Evolutionary conservation across 2,113 vertebrate species (phyloP), one percentile per base, ranked within the genome.

Genomic region (Salvator merianae): DNA sequence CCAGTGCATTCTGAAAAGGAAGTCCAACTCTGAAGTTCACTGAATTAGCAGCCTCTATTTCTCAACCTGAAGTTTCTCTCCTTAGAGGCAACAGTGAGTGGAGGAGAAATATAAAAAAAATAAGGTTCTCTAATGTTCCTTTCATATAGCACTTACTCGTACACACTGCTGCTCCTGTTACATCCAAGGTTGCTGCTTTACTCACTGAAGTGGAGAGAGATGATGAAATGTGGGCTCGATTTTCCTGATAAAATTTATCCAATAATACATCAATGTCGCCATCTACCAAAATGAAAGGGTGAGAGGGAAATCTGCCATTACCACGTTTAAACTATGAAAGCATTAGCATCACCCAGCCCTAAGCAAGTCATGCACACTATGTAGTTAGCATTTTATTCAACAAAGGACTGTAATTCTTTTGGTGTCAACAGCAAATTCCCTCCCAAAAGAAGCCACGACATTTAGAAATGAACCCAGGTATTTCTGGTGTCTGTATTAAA

Each of bases 231-330:
- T 94, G 95, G 5, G 91, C 95, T 93, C 93, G 96, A 77, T 93
- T 96, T 91, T 98, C 97, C 84, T 96, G 93, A 82, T 94, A 95
- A 90, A 95, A 96, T 89, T 96, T 96, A 85, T 99, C 97, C 93
- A 99, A 95, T 88, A 99, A 93, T 90, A 95, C 88, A 87, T 99
- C 98, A 87, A 99, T 94, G 89, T 98, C 97, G 55, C 97, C 97
- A 69, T 99, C 98, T 99, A 91, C 81, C 32, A 91, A 81, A 93
- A 88, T 16, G 77, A 89, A 93, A 50, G 36, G 59, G 68, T 9
- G 38, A 66, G 43, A 9, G 43, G 43, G 84, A 16, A 0, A 90
- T 28, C 66, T 36, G 3, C 16, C 90, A 83, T 76, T 86, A 85
- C 53, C 14, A 55, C 8, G 16, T 55, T 85, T 7, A 79, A 5